Percentiles rank a stretch among this genome's conserved stretches.
Conservation (phyloP, 92 coral and sea anemone genomes). For the Muricea muricata region DNA sequence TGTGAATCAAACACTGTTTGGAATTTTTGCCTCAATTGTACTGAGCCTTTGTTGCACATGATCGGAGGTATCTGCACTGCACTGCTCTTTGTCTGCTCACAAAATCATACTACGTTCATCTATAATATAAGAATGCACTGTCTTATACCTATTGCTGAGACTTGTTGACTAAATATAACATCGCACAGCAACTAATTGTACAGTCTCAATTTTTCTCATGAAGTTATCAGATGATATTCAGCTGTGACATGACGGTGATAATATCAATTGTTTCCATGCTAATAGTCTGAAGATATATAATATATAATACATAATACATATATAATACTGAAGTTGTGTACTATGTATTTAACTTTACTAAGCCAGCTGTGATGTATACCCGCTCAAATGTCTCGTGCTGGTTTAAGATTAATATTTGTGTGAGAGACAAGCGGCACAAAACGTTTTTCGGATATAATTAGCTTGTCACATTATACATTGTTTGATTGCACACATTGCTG, state of each 20-base stretch:
- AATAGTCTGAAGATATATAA: neutral
- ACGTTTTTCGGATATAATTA: neutral
- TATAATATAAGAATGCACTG: neutral
- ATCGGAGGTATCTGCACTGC: neutral
- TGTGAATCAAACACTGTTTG: neutral
- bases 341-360: neutral
- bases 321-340: neutral
- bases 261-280: slow-evolving; percentile 11
- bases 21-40: neutral
- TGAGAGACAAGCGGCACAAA: neutral
- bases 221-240: neutral
- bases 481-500: neutral
- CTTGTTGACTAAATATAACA: neutral
- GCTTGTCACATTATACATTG: neutral
- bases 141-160: neutral
- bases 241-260: neutral
- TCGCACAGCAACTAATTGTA: neutral
- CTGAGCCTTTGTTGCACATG: neutral
- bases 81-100: no score
- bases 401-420: slow-evolving; percentile 7
- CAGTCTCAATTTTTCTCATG: neutral
- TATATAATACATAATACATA: neutral
- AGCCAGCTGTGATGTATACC: slow-evolving; percentile 19
- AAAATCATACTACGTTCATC: no score
- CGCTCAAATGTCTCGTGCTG: slow-evolving; percentile 9